Percentiles rank a stretch among this genome's conserved stretches.
Conservation (phyloP, 2,113 vertebrate species). For the Protomyctophum bolini region DNA sequence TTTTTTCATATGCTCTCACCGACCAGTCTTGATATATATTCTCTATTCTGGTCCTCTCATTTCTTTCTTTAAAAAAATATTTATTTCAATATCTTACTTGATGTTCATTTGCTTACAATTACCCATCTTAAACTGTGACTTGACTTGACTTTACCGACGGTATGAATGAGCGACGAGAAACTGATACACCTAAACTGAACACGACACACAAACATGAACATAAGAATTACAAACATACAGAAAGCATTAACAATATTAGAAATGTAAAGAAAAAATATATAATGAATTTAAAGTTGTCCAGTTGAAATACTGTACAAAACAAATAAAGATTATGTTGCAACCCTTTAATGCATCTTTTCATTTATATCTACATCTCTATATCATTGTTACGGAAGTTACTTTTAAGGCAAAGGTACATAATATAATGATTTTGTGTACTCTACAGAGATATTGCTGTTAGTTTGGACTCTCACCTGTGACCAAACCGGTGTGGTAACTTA, state of each 20-base stretch:
- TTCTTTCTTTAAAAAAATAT: constrained; percentile 70
- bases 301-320: constrained; percentile 76
- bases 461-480: no score
- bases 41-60: constrained; percentile 71
- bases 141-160: constrained; percentile 84
- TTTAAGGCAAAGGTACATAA: no score
- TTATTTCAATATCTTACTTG: constrained; percentile 72
- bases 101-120: constrained; percentile 68
- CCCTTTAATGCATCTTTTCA: constrained; percentile 43
- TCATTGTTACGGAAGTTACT: no score
- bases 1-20: constrained; percentile 67
- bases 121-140: constrained; percentile 81
- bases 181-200: constrained; percentile 75
- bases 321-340: constrained; percentile 77
- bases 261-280: constrained; percentile 73
- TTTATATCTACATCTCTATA: not conserved
- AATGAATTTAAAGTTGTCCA: constrained; percentile 71
- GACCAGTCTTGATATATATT: constrained; percentile 65
- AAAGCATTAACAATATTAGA: constrained; percentile 69
- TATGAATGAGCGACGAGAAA: constrained; percentile 83
- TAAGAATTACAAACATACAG: constrained; percentile 58
- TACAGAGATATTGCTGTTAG: no score
- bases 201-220: constrained; percentile 80
- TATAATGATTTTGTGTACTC: no score
- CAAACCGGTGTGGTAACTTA: no score